These are phyloP conservation scores for Euplexia lucipara DNA, from an alignment of 2,888 invertebrate genomes.

Conservation along the genomic window DNA sequence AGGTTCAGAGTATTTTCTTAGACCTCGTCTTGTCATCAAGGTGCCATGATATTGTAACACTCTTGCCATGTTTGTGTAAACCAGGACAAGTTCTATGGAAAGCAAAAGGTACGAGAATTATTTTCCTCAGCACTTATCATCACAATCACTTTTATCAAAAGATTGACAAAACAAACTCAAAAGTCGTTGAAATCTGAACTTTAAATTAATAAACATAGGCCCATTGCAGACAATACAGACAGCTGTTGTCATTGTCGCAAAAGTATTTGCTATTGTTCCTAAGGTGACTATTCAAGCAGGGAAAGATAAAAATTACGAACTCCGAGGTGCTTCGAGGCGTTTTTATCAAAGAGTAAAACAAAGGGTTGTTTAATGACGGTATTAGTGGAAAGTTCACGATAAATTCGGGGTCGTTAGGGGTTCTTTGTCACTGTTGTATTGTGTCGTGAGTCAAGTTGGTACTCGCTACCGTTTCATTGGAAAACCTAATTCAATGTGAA, in stretches of 20 bases:
- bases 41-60: background rate
- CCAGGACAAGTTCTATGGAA: background rate
- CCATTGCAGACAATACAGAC: constrained; percentile 68
- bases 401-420: constrained; percentile 87
- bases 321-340: constrained; percentile 82
- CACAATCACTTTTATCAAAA: constrained; percentile 45
- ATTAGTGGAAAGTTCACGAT: constrained; percentile 90
- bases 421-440: constrained; percentile 87
- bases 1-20: too few relatives aligned
- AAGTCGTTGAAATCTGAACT: constrained; percentile 56
- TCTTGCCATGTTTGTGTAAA: background rate
- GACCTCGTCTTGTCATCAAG: background rate
- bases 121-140: constrained; percentile 28
- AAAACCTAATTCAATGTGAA: constrained; percentile 73
- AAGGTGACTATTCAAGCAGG: constrained; percentile 79
- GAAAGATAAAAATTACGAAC: constrained; percentile 89
- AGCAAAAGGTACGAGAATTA: constrained; percentile 10
- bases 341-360: constrained; percentile 89
- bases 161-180: constrained; percentile 37
- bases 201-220: constrained; percentile 66
- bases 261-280: constrained; percentile 83
- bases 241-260: constrained; percentile 77
- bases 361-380: constrained; percentile 90
- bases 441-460: constrained; percentile 78
- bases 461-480: constrained; percentile 74